Evolutionary conservation across 2,888 invertebrate genomes (phyloP).

Genomic region (Seira sanloemensis): DNA sequence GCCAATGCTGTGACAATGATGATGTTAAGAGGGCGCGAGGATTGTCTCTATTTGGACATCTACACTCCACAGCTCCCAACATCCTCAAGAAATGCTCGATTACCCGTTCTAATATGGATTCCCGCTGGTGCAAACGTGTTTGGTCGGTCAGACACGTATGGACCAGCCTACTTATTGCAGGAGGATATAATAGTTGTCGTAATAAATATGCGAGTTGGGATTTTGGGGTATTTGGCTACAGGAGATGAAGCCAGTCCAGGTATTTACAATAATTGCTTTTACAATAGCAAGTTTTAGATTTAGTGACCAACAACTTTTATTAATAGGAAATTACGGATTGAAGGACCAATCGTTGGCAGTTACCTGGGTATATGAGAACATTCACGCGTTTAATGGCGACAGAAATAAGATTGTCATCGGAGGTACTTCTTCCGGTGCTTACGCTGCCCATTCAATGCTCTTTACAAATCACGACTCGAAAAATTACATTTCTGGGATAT

Average conservation of each 20-base stretch:
- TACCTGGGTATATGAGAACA: conserved; percentile 26
- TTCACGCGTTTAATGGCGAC: conserved; percentile 39
- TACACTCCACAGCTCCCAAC: conserved; percentile 24
- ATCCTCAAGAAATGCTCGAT: background rate
- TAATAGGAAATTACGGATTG: conserved; percentile 24
- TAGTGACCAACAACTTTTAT: background rate
- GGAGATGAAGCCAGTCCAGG: conserved; percentile 41
- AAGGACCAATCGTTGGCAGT: conserved; percentile 38
- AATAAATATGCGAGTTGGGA: conserved; percentile 28
- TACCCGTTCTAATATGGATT: conserved; percentile 37
- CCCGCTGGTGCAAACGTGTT: conserved; percentile 31
- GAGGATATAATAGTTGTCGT: conserved; percentile 40
- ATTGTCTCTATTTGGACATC: conserved; percentile 35
- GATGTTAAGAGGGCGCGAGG: conserved; percentile 27
- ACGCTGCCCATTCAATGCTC: conserved; percentile 25
- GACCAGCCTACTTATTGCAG: conserved; percentile 21
- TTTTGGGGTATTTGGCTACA: conserved; percentile 25
- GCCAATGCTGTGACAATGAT: background rate
- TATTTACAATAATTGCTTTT: background rate
- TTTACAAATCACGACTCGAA: conserved; percentile 7
- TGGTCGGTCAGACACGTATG: conserved; percentile 22
- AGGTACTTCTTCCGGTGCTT: conserved; percentile 36
- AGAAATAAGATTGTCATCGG: conserved; percentile 10
- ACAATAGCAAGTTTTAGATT: background rate
- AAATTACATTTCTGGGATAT: conserved; percentile 30